phyloP scores from a whole-genome alignment of 2,888 invertebrate genomes.

The Chromoteleia sp. region DNA sequence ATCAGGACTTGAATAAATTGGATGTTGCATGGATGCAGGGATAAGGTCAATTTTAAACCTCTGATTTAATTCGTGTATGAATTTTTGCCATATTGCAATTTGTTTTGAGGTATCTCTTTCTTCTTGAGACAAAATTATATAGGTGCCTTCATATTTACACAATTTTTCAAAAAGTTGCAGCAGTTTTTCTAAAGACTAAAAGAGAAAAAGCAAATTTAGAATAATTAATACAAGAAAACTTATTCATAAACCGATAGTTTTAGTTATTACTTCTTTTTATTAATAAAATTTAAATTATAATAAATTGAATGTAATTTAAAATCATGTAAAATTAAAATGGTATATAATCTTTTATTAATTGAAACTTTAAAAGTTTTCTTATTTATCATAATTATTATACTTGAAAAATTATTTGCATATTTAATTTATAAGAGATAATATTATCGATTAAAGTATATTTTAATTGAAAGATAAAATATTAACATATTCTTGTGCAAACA shows the following conservation, averaged over 20 bases:
- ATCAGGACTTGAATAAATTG: slow-evolving; percentile 85
- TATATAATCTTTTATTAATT: too few relatives aligned
- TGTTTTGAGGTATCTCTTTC: slow-evolving; percentile 88
- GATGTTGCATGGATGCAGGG: slow-evolving; percentile 87
- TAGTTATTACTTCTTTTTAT: not conserved
- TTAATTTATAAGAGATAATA: too few relatives aligned
- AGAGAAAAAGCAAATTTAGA: slow-evolving; percentile 10
- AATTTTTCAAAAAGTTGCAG: slow-evolving; percentile 42
- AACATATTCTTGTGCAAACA: too few relatives aligned
- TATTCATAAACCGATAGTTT: not conserved
- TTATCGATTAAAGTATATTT: too few relatives aligned
- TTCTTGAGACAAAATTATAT: slow-evolving; percentile 87
- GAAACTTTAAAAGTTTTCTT: too few relatives aligned
- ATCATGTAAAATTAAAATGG: too few relatives aligned
- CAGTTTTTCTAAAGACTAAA: slow-evolving; percentile 49
- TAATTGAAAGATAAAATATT: too few relatives aligned
- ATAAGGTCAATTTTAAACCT: slow-evolving; percentile 85
- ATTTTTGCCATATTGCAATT: slow-evolving; percentile 85
- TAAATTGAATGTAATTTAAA: too few relatives aligned
- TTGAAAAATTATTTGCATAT: too few relatives aligned
- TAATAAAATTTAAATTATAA: too few relatives aligned
- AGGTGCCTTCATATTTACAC: slow-evolving; percentile 12
- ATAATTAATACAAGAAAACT: not conserved
- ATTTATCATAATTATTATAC: too few relatives aligned
- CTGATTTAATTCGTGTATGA: slow-evolving; percentile 81